phyloP scores from a whole-genome alignment of 1,140 invertebrate genomes.

The Aphidius ervi region DNA sequence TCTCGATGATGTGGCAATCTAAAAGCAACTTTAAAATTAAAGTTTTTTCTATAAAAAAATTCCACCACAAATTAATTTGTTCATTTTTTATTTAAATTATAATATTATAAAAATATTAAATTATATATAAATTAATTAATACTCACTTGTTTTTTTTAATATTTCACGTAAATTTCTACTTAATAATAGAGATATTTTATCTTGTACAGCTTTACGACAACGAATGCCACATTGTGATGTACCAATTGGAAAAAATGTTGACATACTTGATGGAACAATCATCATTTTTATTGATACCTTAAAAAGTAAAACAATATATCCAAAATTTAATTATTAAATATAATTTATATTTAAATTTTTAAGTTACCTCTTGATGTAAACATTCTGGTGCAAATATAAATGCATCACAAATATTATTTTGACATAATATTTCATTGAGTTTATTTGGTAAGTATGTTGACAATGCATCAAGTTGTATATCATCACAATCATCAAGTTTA shows the following conservation, averaged over 20 bases:
- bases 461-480: conserved; percentile 30
- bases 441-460: conserved; percentile 33
- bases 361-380: conserved; percentile 27
- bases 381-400: conserved; percentile 36
- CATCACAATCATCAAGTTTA: conserved; percentile 33
- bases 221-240: conserved; percentile 34
- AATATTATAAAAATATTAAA: no score
- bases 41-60: conserved; percentile 41
- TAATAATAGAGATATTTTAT: conserved; percentile 36
- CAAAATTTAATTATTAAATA: not conserved
- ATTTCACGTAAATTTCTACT: conserved; percentile 35
- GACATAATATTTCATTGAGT: conserved; percentile 35
- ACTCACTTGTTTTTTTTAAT: conserved; percentile 37
- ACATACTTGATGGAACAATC: conserved; percentile 34
- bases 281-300: conserved; percentile 36
- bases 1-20: conserved; percentile 36
- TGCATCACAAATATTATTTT: conserved; percentile 32
- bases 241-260: conserved; percentile 33
- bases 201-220: conserved; percentile 40
- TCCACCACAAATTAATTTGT: conserved; percentile 24
- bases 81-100: not conserved
- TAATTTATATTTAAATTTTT: conserved; percentile 2
- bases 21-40: conserved; percentile 45
- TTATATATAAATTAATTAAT: not conserved
- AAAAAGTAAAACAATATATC: conserved; percentile 6